Percentiles rank a stretch among this genome's conserved stretches.
These are phyloP conservation scores for Dendrocincla tyrannina DNA, from an alignment of 2,797 vertebrate genomes.

Conservation along the genomic window DNA sequence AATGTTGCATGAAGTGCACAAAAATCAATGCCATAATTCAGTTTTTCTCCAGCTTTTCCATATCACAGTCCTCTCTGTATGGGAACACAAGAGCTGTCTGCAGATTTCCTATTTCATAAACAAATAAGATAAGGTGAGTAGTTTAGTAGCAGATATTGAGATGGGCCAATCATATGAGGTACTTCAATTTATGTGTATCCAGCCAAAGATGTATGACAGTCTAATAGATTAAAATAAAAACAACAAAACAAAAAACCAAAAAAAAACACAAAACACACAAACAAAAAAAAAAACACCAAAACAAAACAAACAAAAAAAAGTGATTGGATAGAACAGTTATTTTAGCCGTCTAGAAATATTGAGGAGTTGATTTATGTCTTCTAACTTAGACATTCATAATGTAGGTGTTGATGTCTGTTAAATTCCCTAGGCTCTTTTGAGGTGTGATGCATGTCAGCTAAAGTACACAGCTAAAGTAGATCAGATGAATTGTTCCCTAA, in stretches of 20 bases:
- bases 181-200: neutral
- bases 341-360: neutral
- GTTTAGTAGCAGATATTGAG: accelerated
- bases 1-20: neutral
- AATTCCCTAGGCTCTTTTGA: neutral
- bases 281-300: neutral
- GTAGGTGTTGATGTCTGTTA: neutral
- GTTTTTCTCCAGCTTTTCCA: neutral
- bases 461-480: neutral
- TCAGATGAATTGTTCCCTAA: conserved; percentile 19
- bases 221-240: neutral
- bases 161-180: accelerated
- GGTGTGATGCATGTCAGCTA: neutral
- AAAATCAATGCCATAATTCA: neutral
- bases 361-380: conserved; percentile 1
- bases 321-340: neutral
- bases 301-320: too few species aligned
- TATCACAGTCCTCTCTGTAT: neutral
- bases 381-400: neutral
- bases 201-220: neutral
- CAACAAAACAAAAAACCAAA: neutral
- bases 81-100: neutral
- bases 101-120: neutral
- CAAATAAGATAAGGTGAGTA: neutral
- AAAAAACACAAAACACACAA: too few species aligned